Evolutionary conservation across 1,140 invertebrate species (phyloP), one percentile per base, ranked within the genome.

Genomic region (Drosophila tani): DNA sequence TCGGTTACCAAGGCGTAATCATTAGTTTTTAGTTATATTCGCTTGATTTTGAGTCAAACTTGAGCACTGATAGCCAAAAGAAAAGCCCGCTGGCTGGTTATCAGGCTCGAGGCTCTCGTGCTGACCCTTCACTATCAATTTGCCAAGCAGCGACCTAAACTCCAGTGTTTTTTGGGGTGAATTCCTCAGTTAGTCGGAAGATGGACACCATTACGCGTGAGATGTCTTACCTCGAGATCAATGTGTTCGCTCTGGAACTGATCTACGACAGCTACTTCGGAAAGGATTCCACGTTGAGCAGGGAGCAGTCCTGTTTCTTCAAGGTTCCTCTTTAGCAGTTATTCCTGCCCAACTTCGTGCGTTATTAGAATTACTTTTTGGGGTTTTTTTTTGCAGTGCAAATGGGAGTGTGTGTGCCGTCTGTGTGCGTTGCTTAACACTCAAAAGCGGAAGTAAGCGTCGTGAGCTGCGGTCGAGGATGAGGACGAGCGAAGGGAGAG

Each of bases 401-500:
- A 50, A 7, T 66, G 38, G 27, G 49, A 65, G 53, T 69, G 50
- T 77, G 47, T 62, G 4, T 47, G 27, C 19, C 43, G 41, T 73
- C 53, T 71, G 49, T 76, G 66, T 77, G 71, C 80, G 65, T 87
- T 88, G 84, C 74, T 88, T 84, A 88, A 88, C 84, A 88, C 85
- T 88, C 75, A 90, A 88, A 88, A 84, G 85, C 84, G 84, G 84
- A 88, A 88, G 84, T 88, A 84, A 88, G 84, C 81, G 77, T 75
- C 85, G 64, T 84, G 74, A 65, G 75, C 77, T 87, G 83, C 65
- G 83, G 84, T 88, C 51, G 69, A 65, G 63, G 59, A 70, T 75
- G 81, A 60, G 66, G 46, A 56, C 21, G 67, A 35, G 70, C 47
- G 15, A 45, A 57, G 19, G 57, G 24, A 59, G 57, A 64, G 79